A percentile compares a stretch with the other conserved stretches of the same genome.
Evolutionary conservation across 1,140 invertebrate species (phyloP).

Genomic region (Bombus superbus): DNA sequence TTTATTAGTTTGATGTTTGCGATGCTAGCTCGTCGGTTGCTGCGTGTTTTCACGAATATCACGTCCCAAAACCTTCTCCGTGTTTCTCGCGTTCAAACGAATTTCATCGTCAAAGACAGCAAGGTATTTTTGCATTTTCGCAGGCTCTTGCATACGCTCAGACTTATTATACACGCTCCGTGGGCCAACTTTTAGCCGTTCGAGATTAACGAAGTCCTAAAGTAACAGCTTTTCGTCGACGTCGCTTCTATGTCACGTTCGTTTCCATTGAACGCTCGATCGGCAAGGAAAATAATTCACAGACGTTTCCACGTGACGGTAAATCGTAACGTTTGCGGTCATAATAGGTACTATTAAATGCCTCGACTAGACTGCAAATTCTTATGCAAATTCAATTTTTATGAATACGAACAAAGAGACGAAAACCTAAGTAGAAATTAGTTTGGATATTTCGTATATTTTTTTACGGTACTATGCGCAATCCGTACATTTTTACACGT

Average conservation of each 20-base stretch:
- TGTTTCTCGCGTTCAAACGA: slow-evolving; percentile 28
- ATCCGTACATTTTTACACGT: neutral
- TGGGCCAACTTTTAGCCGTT: neutral
- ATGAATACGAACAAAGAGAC: neutral
- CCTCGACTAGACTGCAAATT: neutral
- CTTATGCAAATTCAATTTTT: too few relatives aligned
- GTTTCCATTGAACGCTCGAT: neutral
- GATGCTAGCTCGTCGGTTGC: slow-evolving; percentile 14
- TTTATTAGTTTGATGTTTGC: slow-evolving; percentile 54
- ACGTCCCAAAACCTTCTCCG: slow-evolving; percentile 27
- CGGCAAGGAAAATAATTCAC: neutral
- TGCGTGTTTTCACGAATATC: slow-evolving; percentile 34
- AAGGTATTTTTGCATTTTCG: slow-evolving; percentile 17
- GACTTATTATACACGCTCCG: neutral
- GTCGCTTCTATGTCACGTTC: neutral
- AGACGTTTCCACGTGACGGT: neutral
- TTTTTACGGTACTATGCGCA: neutral
- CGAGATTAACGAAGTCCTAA: neutral
- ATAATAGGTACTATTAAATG: too few relatives aligned
- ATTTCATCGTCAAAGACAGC: slow-evolving; percentile 4
- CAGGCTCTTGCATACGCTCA: neutral
- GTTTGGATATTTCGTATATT: neutral
- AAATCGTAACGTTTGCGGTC: neutral
- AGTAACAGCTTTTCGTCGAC: neutral
- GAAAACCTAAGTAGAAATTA: neutral